These are phyloP conservation scores for Halcyon badia DNA, from an alignment of 2,797 vertebrate genomes.

Conservation along the genomic window DNA sequence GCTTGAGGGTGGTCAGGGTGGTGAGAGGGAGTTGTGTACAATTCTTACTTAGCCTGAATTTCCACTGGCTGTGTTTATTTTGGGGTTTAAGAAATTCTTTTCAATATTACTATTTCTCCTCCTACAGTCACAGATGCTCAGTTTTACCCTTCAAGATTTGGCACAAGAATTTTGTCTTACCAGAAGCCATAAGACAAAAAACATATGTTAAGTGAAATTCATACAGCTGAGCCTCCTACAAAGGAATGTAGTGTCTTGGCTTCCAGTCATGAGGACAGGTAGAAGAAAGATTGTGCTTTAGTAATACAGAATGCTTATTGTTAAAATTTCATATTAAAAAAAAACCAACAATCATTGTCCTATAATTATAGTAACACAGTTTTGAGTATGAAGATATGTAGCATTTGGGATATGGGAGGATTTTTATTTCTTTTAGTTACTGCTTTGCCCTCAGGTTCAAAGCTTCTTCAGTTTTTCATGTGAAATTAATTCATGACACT, in stretches of 20 bases:
- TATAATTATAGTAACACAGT: neutral
- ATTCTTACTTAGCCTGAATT: neutral
- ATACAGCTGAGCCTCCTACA: neutral
- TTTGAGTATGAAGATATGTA: neutral
- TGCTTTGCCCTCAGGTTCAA: neutral
- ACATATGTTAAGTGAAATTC: neutral
- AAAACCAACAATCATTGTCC: neutral
- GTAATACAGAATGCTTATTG: neutral
- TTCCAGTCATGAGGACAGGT: neutral
- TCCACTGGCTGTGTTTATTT: neutral
- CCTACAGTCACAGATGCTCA: neutral
- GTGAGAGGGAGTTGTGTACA: neutral
- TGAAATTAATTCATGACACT: neutral
- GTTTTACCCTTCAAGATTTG: neutral
- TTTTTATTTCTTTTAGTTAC: neutral
- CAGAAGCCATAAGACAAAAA: neutral
- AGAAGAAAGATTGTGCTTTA: neutral
- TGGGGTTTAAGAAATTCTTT: neutral
- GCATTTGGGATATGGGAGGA: neutral
- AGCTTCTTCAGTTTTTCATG: neutral
- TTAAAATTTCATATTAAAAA: neutral
- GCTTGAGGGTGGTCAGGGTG: neutral
- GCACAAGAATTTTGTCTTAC: neutral
- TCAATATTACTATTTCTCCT: neutral
- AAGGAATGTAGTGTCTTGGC: neutral